Conservation (phyloP, 1,140 invertebrate species). For the Zaprionus nigranus region DNA sequence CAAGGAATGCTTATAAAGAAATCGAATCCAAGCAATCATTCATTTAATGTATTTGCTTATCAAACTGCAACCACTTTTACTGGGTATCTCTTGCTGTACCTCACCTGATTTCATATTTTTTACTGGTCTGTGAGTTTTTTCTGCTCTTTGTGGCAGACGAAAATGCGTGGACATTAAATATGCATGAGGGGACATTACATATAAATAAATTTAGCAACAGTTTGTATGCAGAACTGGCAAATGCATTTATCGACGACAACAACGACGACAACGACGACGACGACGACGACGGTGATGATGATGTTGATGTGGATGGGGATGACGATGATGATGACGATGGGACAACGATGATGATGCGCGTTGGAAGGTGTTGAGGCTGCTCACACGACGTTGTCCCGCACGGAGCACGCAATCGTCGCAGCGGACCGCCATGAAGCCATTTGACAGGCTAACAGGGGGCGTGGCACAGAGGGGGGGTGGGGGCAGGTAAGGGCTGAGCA, state of each 20-base stretch:
- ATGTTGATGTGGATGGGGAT: slow-evolving; percentile 67
- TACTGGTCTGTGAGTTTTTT: neutral
- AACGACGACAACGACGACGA: slow-evolving; percentile 12
- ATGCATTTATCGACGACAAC: slow-evolving; percentile 75
- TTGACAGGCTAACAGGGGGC: slow-evolving; percentile 41
- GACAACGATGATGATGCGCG: slow-evolving; percentile 66
- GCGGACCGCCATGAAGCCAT: slow-evolving; percentile 65
- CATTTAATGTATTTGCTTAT: neutral
- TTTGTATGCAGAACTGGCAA: slow-evolving; percentile 76
- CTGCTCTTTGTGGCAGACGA: slow-evolving; percentile 12
- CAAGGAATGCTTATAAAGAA: no score
- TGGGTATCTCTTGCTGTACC: neutral
- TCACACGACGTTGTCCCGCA: slow-evolving; percentile 43
- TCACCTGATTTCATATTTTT: neutral
- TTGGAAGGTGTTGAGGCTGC: slow-evolving; percentile 69
- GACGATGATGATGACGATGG: slow-evolving; percentile 57
- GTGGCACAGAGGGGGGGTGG: neutral
- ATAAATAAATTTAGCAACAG: slow-evolving; percentile 80
- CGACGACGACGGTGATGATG: slow-evolving; percentile 65
- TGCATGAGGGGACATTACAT: slow-evolving; percentile 79
- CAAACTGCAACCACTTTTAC: neutral
- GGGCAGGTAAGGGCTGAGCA: neutral
- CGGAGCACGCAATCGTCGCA: slow-evolving; percentile 48
- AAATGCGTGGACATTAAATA: slow-evolving; percentile 82
- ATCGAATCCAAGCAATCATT: no score